Evolutionary conservation across 2,888 invertebrate species (phyloP), one percentile per base, ranked within the genome.

Genomic region (Blastobasis adustella): DNA sequence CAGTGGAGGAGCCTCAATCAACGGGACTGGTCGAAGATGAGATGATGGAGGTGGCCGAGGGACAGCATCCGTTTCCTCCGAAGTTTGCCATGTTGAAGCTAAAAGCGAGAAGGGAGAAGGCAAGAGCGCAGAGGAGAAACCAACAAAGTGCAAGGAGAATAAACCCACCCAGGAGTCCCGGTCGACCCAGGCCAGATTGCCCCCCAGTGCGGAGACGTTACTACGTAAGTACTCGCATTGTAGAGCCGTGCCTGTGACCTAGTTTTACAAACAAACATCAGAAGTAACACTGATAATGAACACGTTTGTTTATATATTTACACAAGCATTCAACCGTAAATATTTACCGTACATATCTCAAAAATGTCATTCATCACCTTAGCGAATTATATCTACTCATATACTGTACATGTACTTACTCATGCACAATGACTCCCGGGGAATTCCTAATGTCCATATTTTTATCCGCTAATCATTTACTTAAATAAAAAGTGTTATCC

Each of bases 81-180:
- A 66, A 79, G 10, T 88, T 88, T 57, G 82, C 86, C 0, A 88
- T 88, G 87, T 79, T 60, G 57, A 73, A 63, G 53, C 58, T 88
- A 39, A 80, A 80, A 58, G 80, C 84, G 56, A 71, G 79, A 52
- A 68, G 76, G n/a, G 71, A 81, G 54, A 61, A 71, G 57, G 75
- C 73, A 0, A 65, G 61, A 37, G 81, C 79, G 9, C 71, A 81
- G 54, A 66, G 83, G 46, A 72, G 81, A 50, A 75, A 66, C 45
- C 58, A 72, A 53, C 71, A 65, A 52, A 62, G 52, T 6, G 42
- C 42, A 41, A 67, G 69, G 44, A 67, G 69, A 49, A 51, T 51
- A 8, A 60, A 66, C 48, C 62, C 56, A 37, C 59, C 55, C n/a
- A 60, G 61, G 5, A 54, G 57, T 1, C 23, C 23, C 23, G 3